These are phyloP conservation scores for Loriculus beryllinus DNA, from an alignment of 2,797 vertebrate genomes.

Conservation along the genomic window DNA sequence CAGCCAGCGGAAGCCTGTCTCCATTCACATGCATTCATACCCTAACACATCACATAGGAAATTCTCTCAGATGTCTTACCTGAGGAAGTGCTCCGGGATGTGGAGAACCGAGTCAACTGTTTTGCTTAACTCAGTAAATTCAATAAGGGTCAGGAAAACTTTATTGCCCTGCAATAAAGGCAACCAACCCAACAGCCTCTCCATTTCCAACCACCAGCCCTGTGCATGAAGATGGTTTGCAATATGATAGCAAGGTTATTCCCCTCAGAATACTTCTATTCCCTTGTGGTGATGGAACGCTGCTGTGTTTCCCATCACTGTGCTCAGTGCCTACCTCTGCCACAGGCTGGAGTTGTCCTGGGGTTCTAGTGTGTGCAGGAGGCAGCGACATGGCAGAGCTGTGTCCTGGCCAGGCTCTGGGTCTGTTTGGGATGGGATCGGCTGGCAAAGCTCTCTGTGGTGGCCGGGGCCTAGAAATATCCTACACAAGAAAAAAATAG, in stretches of 20 bases:
- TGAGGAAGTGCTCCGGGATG: not conserved
- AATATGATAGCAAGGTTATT: not conserved
- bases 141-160: not conserved
- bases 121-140: not conserved
- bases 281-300: accelerated
- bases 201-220: accelerated
- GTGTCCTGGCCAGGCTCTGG: not conserved
- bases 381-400: not conserved
- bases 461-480: conserved; percentile 64
- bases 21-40: not conserved
- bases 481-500: conserved; percentile 33
- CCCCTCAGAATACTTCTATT: not conserved
- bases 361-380: not conserved
- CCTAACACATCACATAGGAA: accelerated
- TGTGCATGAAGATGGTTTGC: not conserved
- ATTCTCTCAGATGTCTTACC: not conserved
- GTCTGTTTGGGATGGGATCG: conserved; percentile 62
- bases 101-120: not conserved
- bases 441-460: conserved; percentile 78
- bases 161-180: not conserved
- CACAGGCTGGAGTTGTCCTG: not conserved
- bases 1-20: not conserved
- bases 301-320: not conserved
- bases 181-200: not conserved
- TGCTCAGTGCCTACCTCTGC: not conserved